A percentile compares a stretch with the other conserved stretches of the same genome.
These are phyloP conservation scores for Pandemis corylana DNA, from an alignment of 2,888 invertebrate genomes.

Conservation along the genomic window DNA sequence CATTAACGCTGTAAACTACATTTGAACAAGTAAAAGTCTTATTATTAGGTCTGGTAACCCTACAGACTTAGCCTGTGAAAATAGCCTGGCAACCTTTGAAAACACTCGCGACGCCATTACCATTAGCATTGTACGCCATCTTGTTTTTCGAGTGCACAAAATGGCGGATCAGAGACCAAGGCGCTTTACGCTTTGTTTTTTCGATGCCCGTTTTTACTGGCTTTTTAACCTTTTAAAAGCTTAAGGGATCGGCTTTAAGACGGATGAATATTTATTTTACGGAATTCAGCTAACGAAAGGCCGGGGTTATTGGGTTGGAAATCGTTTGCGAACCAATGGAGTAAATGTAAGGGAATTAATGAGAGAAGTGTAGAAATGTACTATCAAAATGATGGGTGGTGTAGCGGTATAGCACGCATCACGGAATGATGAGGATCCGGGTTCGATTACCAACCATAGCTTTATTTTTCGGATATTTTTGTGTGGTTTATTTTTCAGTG, in stretches of 20 bases:
- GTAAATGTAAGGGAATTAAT: background rate
- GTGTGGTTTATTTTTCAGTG: too few relatives aligned
- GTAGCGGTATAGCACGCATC: too few relatives aligned
- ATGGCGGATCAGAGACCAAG: conserved; percentile 46
- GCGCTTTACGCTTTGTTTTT: background rate
- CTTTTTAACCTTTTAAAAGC: background rate
- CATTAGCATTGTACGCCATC: conserved; percentile 48
- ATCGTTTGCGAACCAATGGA: background rate
- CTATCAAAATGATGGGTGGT: too few relatives aligned
- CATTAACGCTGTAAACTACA: too few relatives aligned
- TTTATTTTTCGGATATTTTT: too few relatives aligned
- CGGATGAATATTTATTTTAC: background rate
- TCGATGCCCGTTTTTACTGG: background rate
- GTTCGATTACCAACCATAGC: too few relatives aligned
- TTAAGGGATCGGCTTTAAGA: background rate
- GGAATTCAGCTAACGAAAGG: background rate
- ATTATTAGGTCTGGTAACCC: too few relatives aligned
- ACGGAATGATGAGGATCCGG: too few relatives aligned
- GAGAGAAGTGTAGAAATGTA: too few relatives aligned
- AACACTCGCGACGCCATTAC: conserved; percentile 41
- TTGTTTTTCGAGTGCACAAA: conserved; percentile 47
- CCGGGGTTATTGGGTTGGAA: background rate
- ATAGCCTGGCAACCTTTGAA: background rate
- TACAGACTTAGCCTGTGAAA: background rate
- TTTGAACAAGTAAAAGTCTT: too few relatives aligned